Base-by-base conservation (phyloP, 2,888 invertebrate species). In the Metopia argyrocephala region DNA sequence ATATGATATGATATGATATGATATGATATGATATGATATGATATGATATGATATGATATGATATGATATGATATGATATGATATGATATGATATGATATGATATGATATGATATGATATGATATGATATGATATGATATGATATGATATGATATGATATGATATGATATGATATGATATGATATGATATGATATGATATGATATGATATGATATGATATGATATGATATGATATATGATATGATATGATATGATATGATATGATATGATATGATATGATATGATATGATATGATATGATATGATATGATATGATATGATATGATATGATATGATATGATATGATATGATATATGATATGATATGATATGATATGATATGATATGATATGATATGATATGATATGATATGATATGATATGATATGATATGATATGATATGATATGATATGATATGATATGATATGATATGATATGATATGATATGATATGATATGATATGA, bases 381-480 rank as follows among this genome's bases (percentile, higher is more conserved):
- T 28, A 28, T 31, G 59, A 59, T 59, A 59, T 59, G 59, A 59
- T 59, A 59, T 59, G 59, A 28, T 25, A 59, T 54, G 54, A 23
- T 54, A 38, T 54, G 68, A 54, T 50, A 50, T 68, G 54, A 68
- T 5, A 28, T 68, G 68, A 68, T 54, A 68, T 68, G 68, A 68
- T 31, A 68, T 68, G 68, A 68, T 68, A 68, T 68, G 68, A 68
- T 48, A 68, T 68, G 68, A 54, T 54, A 68, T 68, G 68, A 52
- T 31, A 69, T 48, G 70, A 70, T 12, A 48, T 48, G 50, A 52
- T 48, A 54, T 54, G 62, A 54, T 21, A 27, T 21, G 23, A 73
- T 62, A 54, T 54, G 64, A 71, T 71, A 23, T 57, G 18, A 6
- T n/a, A 46, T 68, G 68, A 68, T 68, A 68, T 68, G 68, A 68